Percentiles rank a stretch among this genome's conserved stretches.
These are phyloP conservation scores for Drosophila sproati DNA, from an alignment of 1,140 invertebrate genomes.

Conservation along the genomic window DNA sequence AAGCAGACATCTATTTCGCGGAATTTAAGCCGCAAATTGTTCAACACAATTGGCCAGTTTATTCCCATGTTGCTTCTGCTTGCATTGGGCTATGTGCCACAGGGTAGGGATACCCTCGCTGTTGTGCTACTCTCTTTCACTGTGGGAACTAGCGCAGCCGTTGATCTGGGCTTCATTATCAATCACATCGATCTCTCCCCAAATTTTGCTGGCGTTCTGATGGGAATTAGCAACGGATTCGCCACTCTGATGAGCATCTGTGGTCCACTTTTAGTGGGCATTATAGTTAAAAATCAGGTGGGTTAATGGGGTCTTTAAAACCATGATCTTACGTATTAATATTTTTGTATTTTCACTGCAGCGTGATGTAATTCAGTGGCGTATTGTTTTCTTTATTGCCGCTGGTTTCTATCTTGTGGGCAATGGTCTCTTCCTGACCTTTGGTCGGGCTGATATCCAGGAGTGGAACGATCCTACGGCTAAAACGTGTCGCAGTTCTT, in stretches of 20 bases:
- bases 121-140: slow-evolving; percentile 88
- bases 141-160: slow-evolving; percentile 91
- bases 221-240: slow-evolving; percentile 90
- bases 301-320: slow-evolving; percentile 6
- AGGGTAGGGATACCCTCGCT: slow-evolving; percentile 85
- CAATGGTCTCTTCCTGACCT: slow-evolving; percentile 89
- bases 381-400: slow-evolving; percentile 90
- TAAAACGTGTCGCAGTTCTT: slow-evolving; percentile 38
- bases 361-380: slow-evolving; percentile 88
- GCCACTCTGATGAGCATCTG: slow-evolving; percentile 91
- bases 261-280: slow-evolving; percentile 88
- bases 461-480: slow-evolving; percentile 87
- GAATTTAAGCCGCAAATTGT: slow-evolving; percentile 88
- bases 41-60: slow-evolving; percentile 88
- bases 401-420: slow-evolving; percentile 89
- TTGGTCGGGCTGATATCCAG: slow-evolving; percentile 87
- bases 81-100: slow-evolving; percentile 87
- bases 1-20: slow-evolving; percentile 86
- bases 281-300: slow-evolving; percentile 88
- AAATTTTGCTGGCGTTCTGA: slow-evolving; percentile 90
- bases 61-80: slow-evolving; percentile 88
- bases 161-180: slow-evolving; percentile 89
- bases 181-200: slow-evolving; percentile 92
- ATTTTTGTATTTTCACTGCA: slow-evolving; percentile 48
- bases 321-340: not conserved